Evolutionary conservation across 2,113 vertebrate species (phyloP).

Genomic region (Scomber scombrus): DNA sequence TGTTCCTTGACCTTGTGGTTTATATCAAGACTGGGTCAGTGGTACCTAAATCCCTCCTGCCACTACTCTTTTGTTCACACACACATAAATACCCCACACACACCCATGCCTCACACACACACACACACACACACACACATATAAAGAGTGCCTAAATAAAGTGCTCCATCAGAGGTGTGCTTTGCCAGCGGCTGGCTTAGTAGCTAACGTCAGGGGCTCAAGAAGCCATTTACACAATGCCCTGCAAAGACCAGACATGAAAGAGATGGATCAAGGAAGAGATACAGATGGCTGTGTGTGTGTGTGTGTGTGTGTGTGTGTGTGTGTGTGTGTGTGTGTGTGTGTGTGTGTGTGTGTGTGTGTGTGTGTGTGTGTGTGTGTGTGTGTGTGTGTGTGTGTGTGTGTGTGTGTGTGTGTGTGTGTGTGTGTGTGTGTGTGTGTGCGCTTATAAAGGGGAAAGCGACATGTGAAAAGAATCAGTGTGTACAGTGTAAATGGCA

Average conservation of each 20-base stretch:
- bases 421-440: too few species aligned
- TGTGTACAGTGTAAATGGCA: constrained; percentile 12
- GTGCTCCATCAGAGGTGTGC: constrained; percentile 16
- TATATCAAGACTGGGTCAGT: constrained; percentile 7
- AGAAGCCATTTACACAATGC: constrained; percentile 34
- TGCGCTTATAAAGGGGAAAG: too few species aligned
- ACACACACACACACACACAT: not conserved
- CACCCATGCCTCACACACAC: too few species aligned
- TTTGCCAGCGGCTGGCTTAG: constrained; percentile 31
- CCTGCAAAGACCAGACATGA: constrained; percentile 36
- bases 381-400: too few species aligned
- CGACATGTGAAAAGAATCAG: constrained; percentile 8
- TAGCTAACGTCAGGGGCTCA: constrained; percentile 45
- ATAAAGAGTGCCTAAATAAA: constrained; percentile 11
- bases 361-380: too few species aligned
- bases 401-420: too few species aligned
- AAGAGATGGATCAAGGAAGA: constrained; percentile 36
- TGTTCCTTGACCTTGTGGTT: not conserved
- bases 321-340: too few species aligned
- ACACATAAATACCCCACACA: too few species aligned
- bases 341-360: too few species aligned
- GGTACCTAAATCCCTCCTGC: constrained; percentile 11
- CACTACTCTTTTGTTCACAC: not conserved
- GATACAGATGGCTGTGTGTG: not conserved
- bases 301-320: too few species aligned